Conservation (phyloP, 2,888 invertebrate genomes). For the Coelinius sp. region DNA sequence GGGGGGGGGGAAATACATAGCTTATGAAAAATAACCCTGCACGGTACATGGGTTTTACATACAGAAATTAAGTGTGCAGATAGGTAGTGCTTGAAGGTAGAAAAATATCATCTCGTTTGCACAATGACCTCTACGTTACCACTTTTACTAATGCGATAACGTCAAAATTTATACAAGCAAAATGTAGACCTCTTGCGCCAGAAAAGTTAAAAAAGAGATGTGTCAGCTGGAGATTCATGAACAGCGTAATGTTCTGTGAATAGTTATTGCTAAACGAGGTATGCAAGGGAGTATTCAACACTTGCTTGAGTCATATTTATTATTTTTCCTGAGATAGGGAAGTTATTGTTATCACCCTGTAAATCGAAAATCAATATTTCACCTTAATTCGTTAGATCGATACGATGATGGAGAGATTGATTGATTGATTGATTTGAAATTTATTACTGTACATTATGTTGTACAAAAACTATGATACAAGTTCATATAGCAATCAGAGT, state of each 20-base stretch:
- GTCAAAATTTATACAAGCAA: not conserved
- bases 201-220: not conserved
- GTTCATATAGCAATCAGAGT: too few relatives aligned
- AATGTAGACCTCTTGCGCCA: not conserved
- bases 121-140: not conserved
- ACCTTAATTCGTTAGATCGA: too few relatives aligned
- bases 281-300: not conserved
- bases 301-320: not conserved
- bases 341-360: too few relatives aligned
- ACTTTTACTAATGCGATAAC: constrained; percentile 15
- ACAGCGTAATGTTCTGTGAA: not conserved
- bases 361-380: too few relatives aligned
- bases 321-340: not conserved
- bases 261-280: constrained; percentile 8
- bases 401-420: too few relatives aligned
- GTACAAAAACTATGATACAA: too few relatives aligned
- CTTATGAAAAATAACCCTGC: not conserved
- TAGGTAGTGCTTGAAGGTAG: not conserved
- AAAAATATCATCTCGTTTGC: not conserved
- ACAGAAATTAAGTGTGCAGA: not conserved
- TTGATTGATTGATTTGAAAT: too few relatives aligned
- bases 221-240: not conserved
- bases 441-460: too few relatives aligned
- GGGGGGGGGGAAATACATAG: not conserved
- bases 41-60: not conserved